These are phyloP conservation scores for Tetrapedia diversipes DNA, from an alignment of 2,888 invertebrate species.

Conservation along the genomic window DNA sequence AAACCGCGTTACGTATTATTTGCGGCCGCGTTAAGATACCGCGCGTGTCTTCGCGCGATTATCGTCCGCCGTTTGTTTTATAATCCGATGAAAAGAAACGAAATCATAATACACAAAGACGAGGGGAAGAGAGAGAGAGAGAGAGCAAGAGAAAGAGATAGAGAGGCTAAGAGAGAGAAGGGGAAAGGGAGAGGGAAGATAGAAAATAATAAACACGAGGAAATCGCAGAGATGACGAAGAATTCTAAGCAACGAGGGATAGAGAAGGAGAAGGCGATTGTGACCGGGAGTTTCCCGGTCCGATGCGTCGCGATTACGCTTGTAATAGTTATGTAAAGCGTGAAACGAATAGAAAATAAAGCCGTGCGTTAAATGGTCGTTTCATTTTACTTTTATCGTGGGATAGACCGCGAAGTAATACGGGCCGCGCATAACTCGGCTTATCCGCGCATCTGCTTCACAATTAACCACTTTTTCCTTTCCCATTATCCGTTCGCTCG, in stretches of 20 bases:
- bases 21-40: constrained; percentile 65
- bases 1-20: constrained; percentile 71
- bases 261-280: too few species aligned
- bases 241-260: neutral
- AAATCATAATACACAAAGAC: too few species aligned
- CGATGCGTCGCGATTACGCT: constrained; percentile 1
- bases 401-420: neutral
- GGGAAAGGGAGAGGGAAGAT: too few species aligned
- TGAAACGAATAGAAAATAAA: neutral
- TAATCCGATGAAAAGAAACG: constrained; percentile 33
- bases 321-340: neutral
- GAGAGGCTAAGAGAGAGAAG: too few species aligned
- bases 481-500: neutral
- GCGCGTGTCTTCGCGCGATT: constrained; percentile 71
- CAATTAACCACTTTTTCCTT: neutral
- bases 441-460: neutral
- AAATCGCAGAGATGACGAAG: neutral
- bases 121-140: neutral
- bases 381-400: constrained; percentile 32
- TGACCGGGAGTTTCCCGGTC: neutral
- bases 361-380: neutral
- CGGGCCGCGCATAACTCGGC: neutral
- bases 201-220: constrained; percentile 11
- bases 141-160: neutral
- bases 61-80: constrained; percentile 57